These are phyloP conservation scores for Seriola aureovittata DNA, from an alignment of 2,113 vertebrate genomes.

Conservation along the genomic window DNA sequence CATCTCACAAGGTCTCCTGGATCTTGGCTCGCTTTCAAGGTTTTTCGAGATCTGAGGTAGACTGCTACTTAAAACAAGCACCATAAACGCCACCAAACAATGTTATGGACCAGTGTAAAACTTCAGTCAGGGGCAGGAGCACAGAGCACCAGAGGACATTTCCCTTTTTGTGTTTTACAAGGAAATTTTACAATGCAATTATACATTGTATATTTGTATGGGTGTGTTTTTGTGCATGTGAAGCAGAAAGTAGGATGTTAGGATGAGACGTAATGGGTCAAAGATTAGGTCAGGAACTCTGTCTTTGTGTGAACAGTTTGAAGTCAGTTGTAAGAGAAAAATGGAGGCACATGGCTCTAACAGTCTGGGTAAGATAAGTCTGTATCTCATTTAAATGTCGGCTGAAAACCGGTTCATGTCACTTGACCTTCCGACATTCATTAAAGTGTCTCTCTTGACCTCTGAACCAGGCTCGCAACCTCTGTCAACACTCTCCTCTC, in stretches of 20 bases:
- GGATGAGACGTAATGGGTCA: constrained; percentile 29
- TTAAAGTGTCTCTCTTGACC: constrained; percentile 24
- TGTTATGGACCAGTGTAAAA: constrained; percentile 57
- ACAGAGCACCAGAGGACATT: constrained; percentile 41
- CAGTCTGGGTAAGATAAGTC: constrained; percentile 1
- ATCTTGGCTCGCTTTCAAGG: constrained; percentile 54
- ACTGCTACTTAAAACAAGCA: constrained; percentile 62
- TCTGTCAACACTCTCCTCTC: constrained; percentile 9
- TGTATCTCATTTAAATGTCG: constrained; percentile 28
- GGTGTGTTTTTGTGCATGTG: constrained; percentile 14
- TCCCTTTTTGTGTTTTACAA: constrained; percentile 58
- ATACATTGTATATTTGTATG: constrained; percentile 17
- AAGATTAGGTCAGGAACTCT: constrained; percentile 22
- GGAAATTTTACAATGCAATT: background rate
- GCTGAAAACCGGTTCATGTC: constrained; percentile 8
- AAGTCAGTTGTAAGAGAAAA: constrained; percentile 17
- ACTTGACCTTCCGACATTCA: constrained; percentile 38
- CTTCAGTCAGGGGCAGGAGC: constrained; percentile 31
- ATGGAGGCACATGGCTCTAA: constrained; percentile 4
- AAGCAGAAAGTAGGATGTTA: constrained; percentile 1
- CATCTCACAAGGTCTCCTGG: constrained; percentile 41
- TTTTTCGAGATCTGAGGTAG: constrained; percentile 47
- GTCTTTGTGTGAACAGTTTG: constrained; percentile 17
- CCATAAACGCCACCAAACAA: constrained; percentile 73
- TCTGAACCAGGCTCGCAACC: constrained; percentile 8